Percentiles rank a stretch among this genome's conserved stretches.
Evolutionary conservation across 2,113 vertebrate genomes (phyloP).

Genomic region (Protobothrops flavoviridis): DNA sequence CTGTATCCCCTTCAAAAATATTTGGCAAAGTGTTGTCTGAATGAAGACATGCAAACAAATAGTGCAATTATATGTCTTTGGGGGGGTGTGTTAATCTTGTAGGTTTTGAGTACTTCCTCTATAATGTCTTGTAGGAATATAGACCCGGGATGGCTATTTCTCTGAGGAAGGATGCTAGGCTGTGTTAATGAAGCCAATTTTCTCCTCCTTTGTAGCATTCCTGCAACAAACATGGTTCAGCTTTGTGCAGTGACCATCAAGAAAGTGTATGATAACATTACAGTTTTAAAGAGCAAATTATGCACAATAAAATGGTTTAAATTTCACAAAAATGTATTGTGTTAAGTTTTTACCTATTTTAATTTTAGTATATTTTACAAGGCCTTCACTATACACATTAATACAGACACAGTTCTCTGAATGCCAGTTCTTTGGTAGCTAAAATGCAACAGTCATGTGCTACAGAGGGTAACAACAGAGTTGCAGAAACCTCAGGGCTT

Average conservation of each 20-base stretch:
- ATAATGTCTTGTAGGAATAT: constrained; percentile 43
- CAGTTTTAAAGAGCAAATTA: constrained; percentile 76
- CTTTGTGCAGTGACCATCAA: constrained; percentile 54
- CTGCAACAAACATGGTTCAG: constrained; percentile 55
- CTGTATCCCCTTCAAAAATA: constrained; percentile 35
- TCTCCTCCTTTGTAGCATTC: constrained; percentile 56
- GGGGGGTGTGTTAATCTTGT: constrained; percentile 47
- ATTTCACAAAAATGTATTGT: constrained; percentile 69
- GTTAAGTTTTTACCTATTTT: constrained; percentile 52
- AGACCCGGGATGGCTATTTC: constrained; percentile 44
- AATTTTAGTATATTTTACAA: neutral
- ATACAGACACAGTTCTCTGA: constrained; percentile 26
- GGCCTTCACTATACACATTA: neutral
- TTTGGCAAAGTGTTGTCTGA: constrained; percentile 57
- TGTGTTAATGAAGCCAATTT: constrained; percentile 42
- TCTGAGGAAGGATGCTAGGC: constrained; percentile 38
- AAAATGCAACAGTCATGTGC: neutral
- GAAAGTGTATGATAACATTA: constrained; percentile 56
- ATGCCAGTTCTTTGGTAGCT: constrained; percentile 37
- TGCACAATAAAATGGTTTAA: constrained; percentile 74
- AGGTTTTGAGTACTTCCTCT: constrained; percentile 44
- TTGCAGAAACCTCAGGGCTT: neutral
- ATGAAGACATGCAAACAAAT: constrained; percentile 56
- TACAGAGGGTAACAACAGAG: neutral
- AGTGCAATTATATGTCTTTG: constrained; percentile 44